Evolutionary conservation across 2,888 invertebrate species (phyloP).

Genomic region (Nemapogon koenigi): DNA sequence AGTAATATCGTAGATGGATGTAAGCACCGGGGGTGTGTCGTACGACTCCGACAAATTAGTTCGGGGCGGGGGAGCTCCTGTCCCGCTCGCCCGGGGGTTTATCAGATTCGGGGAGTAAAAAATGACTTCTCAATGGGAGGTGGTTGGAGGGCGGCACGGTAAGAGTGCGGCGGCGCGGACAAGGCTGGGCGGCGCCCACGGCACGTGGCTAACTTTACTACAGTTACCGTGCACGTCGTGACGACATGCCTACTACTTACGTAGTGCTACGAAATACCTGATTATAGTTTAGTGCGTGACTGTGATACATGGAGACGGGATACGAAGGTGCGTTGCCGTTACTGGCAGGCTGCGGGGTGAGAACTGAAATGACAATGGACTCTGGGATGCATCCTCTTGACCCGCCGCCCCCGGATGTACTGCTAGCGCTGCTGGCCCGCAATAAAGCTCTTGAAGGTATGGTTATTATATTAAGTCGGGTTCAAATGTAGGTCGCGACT

Average conservation of each 20-base stretch:
- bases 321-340: slow-evolving; percentile 23
- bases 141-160: slow-evolving; percentile 19
- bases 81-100: slow-evolving; percentile 42
- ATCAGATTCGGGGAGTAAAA: slow-evolving; percentile 64
- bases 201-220: slow-evolving; percentile 21
- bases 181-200: slow-evolving; percentile 49
- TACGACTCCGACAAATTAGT: slow-evolving; percentile 62
- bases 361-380: slow-evolving; percentile 34
- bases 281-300: slow-evolving; percentile 5
- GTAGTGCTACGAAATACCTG: not conserved
- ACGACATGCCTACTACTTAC: slow-evolving; percentile 8
- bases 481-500: too few species aligned
- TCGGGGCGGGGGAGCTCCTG: slow-evolving; percentile 61
- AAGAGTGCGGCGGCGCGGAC: slow-evolving; percentile 32
- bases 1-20: slow-evolving; percentile 65
- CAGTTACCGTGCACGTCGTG: slow-evolving; percentile 17
- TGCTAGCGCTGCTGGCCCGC: slow-evolving; percentile 82
- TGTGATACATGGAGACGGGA: slow-evolving; percentile 1
- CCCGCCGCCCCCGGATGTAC: slow-evolving; percentile 81
- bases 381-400: slow-evolving; percentile 45
- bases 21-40: slow-evolving; percentile 62
- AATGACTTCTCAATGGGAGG: slow-evolving; percentile 64
- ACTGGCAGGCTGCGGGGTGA: slow-evolving; percentile 31
- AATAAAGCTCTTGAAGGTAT: slow-evolving; percentile 91
- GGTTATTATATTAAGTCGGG: slow-evolving; percentile 24